phyloP scores from a whole-genome alignment of 2,888 invertebrate species.

The Conops quadrifasciatus region DNA sequence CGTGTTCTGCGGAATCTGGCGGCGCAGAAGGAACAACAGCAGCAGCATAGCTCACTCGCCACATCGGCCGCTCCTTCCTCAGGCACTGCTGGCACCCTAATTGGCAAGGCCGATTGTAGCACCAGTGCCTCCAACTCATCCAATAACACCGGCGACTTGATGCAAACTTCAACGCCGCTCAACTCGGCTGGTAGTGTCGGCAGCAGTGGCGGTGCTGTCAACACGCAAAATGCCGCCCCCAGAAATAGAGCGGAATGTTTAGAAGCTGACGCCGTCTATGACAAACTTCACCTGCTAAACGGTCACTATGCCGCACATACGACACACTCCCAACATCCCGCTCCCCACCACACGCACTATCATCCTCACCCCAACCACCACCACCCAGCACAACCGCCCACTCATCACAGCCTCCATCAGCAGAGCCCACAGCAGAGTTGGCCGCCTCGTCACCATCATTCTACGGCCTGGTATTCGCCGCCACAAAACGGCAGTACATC shows the following conservation, averaged over 20 bases:
- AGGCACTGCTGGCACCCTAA: not conserved
- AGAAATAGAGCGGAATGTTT: slow-evolving; percentile 29
- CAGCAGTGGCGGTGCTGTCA: slow-evolving; percentile 50
- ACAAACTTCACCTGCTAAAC: slow-evolving; percentile 60
- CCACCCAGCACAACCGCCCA: slow-evolving; percentile 36
- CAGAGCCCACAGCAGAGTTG: slow-evolving; percentile 49
- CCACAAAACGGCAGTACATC: slow-evolving; percentile 52
- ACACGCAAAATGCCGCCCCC: slow-evolving; percentile 43
- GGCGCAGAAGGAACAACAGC: slow-evolving; percentile 81
- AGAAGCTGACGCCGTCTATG: slow-evolving; percentile 54
- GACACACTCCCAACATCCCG: slow-evolving; percentile 44
- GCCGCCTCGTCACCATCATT: slow-evolving; percentile 55
- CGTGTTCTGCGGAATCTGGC: slow-evolving; percentile 95
- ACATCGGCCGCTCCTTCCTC: slow-evolving; percentile 6
- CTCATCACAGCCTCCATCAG: slow-evolving; percentile 42
- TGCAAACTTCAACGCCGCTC: slow-evolving; percentile 57
- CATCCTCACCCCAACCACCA: slow-evolving; percentile 44
- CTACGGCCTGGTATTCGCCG: slow-evolving; percentile 61
- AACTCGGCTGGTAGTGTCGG: slow-evolving; percentile 58
- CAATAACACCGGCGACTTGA: slow-evolving; percentile 39
- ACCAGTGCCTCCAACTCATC: slow-evolving; percentile 27
- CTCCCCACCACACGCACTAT: slow-evolving; percentile 45
- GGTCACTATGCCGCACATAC: slow-evolving; percentile 43
- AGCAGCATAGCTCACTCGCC: slow-evolving; percentile 39
- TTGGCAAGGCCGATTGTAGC: slow-evolving; percentile 32